Evolutionary conservation across 2,888 invertebrate genomes (phyloP), one percentile per base, ranked within the genome.

Genomic region (Buathra laborator): DNA sequence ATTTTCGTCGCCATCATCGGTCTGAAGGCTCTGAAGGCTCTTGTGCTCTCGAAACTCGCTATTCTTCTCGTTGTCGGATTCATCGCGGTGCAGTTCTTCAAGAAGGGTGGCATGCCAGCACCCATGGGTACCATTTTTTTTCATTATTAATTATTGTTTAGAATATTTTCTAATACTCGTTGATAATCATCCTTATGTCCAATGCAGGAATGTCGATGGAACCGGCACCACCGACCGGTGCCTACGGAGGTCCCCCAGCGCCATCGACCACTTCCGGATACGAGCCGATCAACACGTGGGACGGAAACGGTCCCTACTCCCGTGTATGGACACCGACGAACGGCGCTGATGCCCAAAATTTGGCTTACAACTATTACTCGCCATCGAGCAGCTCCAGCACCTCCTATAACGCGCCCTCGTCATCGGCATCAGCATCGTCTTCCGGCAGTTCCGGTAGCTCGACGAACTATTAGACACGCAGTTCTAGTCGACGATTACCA

Each of bases 31-130:
- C 95, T 97, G 90, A 98, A 98, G 94, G 98, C 98, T 84, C 94
- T 98, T 86, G 96, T 98, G 85, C 95, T 98, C 90, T 97, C 97
- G 92, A 98, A 98, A 94, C 94, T 98, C 89, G 97, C 98, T 86
- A 96, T 98, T 92, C 95, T 96, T 48, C 94, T 97, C 85, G 98
- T 98, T 67, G 95, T 97, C 72, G 97, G 97, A 83, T 98, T 98
- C 95, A 95, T 98, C 71, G 96, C 97, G 88, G 96, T 97, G 94
- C 97, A 97, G 92, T 94, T 98, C 90, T 94, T 97, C 84, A 97
- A 97, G 94, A 97, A 97, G 95, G 95, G 96, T 94, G 97, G 97
- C 94, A 94, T 94, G 94, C 90, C 89, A 84, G 90, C 92, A 85
- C 93, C 93, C 19, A 92, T 92, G 90, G 92, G 93, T 91, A 46